Evolutionary conservation across 1,140 invertebrate species (phyloP), one percentile per base, ranked within the genome.

Genomic region (Panagrolaimus sp.): DNA sequence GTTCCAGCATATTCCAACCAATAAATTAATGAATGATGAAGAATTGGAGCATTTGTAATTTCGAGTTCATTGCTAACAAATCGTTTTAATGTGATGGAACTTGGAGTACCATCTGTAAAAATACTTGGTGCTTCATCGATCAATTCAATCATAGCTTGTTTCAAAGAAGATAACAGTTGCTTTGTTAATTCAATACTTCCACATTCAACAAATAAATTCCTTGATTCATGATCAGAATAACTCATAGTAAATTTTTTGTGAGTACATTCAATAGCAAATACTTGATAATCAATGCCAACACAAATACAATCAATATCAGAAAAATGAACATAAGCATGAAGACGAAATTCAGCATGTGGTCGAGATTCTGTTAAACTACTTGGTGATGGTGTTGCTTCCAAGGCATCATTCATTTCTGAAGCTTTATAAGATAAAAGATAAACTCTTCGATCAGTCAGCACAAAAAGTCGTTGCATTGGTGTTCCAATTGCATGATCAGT

Each of bases 41-140:
- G 21, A 21, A 58, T 58, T 21, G 21, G 21, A 58, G 52, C 28
- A 28, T 58, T 58, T 28, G 52, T 58, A 12, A 28, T 58, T 12
- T 58, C 21, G 21, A 58, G 52, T 28, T 58, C 52, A 28, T 58
- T 58, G 8, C 28, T 58, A 21, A 58, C 52, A 58, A 58, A 58
- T 21, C 8, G 14, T 10, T 28, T 21, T 28, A 58, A n/a, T 10
- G 52, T 58, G 10, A 58, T 58, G 4, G 28, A 21, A 58, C 28
- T 58, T 28, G 52, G 52, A 12, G 52, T 58, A 58, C 52, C 52
- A 10, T 58, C 52, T 12, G 52, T 58, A 28, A 21, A 58, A 24
- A 58, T 58, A 17, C 52, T 58, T 12, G 52, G 52, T n/a, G 21
- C 28, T 12, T 58, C 10, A 12, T 2, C 17, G 17, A 21, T 26